These are phyloP conservation scores for Salvelinus namaycush DNA, from an alignment of 2,113 vertebrate species.

Conservation along the genomic window DNA sequence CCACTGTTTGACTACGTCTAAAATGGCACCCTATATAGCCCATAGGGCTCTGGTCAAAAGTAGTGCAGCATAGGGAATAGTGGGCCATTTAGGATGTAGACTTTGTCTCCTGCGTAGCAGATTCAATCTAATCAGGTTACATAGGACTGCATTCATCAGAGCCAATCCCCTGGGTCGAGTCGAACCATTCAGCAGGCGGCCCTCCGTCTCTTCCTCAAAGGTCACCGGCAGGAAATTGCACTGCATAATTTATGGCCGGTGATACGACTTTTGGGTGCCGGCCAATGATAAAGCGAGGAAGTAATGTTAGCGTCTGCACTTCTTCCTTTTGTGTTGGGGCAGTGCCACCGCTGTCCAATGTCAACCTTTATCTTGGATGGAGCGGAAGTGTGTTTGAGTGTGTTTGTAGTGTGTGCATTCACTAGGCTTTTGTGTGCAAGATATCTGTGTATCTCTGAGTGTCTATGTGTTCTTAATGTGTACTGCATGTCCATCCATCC, in stretches of 20 bases:
- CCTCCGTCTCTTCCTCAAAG: conserved; percentile 40
- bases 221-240: conserved; percentile 62
- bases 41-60: conserved; percentile 7
- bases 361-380: not conserved
- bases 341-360: conserved; percentile 5
- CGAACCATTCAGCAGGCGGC: conserved; percentile 35
- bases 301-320: conserved; percentile 16
- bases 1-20: not conserved
- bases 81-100: no score
- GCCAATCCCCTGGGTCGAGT: not conserved
- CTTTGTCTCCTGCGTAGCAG: not conserved
- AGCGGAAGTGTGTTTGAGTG: conserved; percentile 2
- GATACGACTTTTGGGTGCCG: conserved; percentile 32
- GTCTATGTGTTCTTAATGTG: not conserved
- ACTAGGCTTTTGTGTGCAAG: no score
- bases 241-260: conserved; percentile 61
- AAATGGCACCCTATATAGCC: not conserved
- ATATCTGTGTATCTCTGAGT: not conserved
- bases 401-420: conserved; percentile 1
- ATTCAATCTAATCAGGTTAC: conserved; percentile 9
- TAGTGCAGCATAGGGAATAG: no score
- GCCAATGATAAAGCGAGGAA: conserved; percentile 31
- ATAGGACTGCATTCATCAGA: conserved; percentile 25
- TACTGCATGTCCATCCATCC: conserved; percentile 1
- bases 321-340: conserved; percentile 11